Evolutionary conservation across 2,113 vertebrate species (phyloP).

Genomic region (Gasterosteus nipponicus): DNA sequence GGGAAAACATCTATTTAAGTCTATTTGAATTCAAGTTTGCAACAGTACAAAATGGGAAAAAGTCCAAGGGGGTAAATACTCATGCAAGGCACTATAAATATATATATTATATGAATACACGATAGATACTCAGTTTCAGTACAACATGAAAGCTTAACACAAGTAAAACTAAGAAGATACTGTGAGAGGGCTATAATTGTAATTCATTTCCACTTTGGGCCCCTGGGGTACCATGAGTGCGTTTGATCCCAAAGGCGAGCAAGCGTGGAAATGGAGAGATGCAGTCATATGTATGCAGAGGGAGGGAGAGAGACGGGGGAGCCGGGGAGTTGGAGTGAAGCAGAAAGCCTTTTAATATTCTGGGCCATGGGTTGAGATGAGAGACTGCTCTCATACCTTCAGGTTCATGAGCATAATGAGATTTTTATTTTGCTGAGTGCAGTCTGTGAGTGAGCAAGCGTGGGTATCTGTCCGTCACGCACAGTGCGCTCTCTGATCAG

Average conservation of each 20-base stretch:
- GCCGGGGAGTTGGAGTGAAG: conserved; percentile 32
- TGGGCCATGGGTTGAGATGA: conserved; percentile 74
- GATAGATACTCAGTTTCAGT: not conserved
- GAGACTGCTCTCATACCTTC: conserved; percentile 81
- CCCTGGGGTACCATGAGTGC: conserved; percentile 62
- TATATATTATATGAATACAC: no score
- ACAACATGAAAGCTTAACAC: conserved; percentile 10
- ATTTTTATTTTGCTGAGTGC: conserved; percentile 78
- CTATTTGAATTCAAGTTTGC: no score
- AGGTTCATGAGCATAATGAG: conserved; percentile 82
- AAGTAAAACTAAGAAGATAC: conserved; percentile 81
- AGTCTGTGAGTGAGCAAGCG: conserved; percentile 36
- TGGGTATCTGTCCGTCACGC: conserved; percentile 25
- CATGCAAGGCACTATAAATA: no score
- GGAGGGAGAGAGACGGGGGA: conserved; percentile 35
- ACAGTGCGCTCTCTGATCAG: conserved; percentile 43
- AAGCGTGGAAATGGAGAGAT: conserved; percentile 61
- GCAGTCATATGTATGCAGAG: conserved; percentile 71
- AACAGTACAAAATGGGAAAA: no score
- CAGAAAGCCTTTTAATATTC: conserved; percentile 79
- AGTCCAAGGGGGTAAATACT: no score
- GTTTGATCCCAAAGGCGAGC: conserved; percentile 76
- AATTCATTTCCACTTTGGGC: conserved; percentile 89
- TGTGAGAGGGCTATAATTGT: conserved; percentile 85
- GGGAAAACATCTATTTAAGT: no score